Evolutionary conservation across 2,113 vertebrate species (phyloP), one percentile per base, ranked within the genome.

Genomic region (Hippocampus abdominalis): DNA sequence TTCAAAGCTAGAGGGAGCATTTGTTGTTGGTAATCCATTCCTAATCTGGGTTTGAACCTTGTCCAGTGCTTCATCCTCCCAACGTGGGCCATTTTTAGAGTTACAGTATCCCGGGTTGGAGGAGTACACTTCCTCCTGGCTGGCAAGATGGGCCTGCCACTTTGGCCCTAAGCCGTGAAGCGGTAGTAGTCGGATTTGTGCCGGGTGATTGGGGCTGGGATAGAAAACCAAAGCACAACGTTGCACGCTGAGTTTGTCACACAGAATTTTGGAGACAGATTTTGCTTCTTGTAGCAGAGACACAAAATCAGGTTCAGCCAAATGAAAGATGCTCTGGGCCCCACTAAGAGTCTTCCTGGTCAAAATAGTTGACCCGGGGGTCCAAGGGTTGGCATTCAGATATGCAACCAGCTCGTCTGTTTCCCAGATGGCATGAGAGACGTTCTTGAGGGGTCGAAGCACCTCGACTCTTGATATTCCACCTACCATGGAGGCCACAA

Each of bases 381-480:
- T 93, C 90, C 91, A 93, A 13, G 92, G 92, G 2, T 84, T 84
- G 39, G 88, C 72, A 74, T 91, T 80, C 25, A 93, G 74, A 72
- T 90, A 88, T 27, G 91, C 92, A 61, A 92, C 84, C 20, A 92
- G 78, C 59, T 91, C 87, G 64, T 92, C 82, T 16, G 86, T 90
- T 84, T 92, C 91, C 92, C 92, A 93, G 74, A 93, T 91, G 39
- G 91, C 88, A 80, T 91, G 39, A 1, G 81, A 71, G 66, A 84
- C 79, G 32, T 6, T 77, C 21, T 65, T 84, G 11, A 83, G 64
- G 3, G 92, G 92, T 68, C 83, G 85, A 5, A 92, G 71, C 54
- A 92, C 88, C 57, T 93, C 90, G 27, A 87, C 89, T 59, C 83
- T 74, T 65, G 86, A 78, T 64, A 85, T 75, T 12, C 87, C 89